Base-by-base conservation (phyloP, 1,140 invertebrate genomes). In the Leptestheria dahalacensis region DNA sequence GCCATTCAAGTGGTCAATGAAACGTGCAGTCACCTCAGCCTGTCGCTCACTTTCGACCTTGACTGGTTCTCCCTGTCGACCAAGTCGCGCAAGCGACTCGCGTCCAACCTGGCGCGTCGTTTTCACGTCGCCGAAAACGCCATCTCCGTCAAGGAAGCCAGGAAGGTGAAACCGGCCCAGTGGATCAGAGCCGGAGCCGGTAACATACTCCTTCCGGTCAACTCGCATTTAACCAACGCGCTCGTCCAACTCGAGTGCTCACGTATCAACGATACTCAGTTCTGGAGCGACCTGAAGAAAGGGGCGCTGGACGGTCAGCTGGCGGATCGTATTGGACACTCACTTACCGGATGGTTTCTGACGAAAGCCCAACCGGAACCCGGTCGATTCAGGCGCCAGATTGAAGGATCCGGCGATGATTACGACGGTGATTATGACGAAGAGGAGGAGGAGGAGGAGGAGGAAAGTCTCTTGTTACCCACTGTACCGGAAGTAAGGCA, bases 1-100 rank as follows among this genome's bases (percentile, higher is more conserved):
- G 73, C 76, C 54, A 69, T 84, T 41, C 74, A 80, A 65, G 78
- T 82, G 20, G 33, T 41, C 33, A 41, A 41, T 15, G 6, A 41
- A 15, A 41, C 33, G 33, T 41, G 33, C 15, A 41, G 33, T 41
- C 33, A 41, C 15, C 15, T 41, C 6, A 15, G 6, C 33, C 33
- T 41, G 6, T 9, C 6, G 6, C 6, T 41, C 33, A 41, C 33
- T 15, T 41, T 41, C 15, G 33, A 41, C 58, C 29, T 41, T 49
- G 48, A 41, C 25, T 33, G 4, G 20, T 12, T 33, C 18, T 18
- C 2, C 25, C 24, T 28, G 58, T 23, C 50, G n/a, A 21, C 18
- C 53, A 56, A 18, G 26, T 28, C 41, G 23, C 53, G 28, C 23
- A 24, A 29, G 11, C 28, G 25, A 56, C 28, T 24, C 20, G 15